Percentiles rank a stretch among this genome's conserved stretches.
Conservation (phyloP, 2,797 vertebrate species). For the Sebastes oblongus region DNA sequence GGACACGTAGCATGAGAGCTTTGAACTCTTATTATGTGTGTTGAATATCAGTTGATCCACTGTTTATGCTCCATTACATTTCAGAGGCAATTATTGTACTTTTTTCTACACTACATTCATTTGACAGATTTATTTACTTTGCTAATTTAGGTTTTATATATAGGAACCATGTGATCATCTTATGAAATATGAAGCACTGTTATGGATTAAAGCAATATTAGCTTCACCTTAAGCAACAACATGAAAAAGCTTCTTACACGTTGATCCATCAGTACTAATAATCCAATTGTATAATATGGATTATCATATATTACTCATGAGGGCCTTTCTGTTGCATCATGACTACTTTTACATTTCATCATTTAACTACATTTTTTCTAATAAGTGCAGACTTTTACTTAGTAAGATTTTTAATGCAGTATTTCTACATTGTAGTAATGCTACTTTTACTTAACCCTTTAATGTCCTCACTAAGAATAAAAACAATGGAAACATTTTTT, state of each 20-base stretch:
- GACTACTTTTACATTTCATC: background rate
- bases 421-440: too few species aligned
- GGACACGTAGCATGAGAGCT: too few species aligned
- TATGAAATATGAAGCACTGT: background rate
- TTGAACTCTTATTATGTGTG: background rate
- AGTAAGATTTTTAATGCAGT: too few species aligned
- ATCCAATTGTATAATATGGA: background rate
- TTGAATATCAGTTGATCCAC: background rate
- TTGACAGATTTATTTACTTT: background rate
- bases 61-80: background rate
- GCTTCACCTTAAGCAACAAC: background rate
- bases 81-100: background rate
- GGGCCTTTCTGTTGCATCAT: background rate
- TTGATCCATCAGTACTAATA: background rate
- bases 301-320: background rate
- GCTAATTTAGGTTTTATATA: background rate
- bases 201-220: background rate
- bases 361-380: background rate
- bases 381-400: background rate
- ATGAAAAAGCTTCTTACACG: background rate
- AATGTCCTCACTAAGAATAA: background rate
- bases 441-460: too few species aligned
- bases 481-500: background rate
- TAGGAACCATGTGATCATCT: background rate
- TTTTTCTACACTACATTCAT: background rate